These are phyloP conservation scores for Phenganax stokvisi DNA, from an alignment of 92 coral and sea anemone genomes.

Conservation along the genomic window DNA sequence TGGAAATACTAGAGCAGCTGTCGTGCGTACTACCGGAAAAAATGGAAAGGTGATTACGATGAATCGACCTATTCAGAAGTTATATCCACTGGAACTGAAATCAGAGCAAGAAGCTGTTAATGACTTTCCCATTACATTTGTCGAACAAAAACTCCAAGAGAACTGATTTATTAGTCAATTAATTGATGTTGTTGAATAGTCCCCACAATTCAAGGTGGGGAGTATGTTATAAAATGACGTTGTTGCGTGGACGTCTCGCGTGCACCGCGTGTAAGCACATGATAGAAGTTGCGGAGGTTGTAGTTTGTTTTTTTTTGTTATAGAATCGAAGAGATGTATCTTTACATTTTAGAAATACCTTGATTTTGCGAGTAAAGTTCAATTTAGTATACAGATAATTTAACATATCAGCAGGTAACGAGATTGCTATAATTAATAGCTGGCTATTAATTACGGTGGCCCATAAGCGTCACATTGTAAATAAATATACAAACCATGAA, in stretches of 20 bases:
- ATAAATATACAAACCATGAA: too few species aligned
- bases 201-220: slow-evolving; percentile 6
- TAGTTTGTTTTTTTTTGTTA: too few species aligned
- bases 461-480: too few species aligned
- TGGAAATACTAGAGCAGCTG: slow-evolving; percentile 12
- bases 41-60: slow-evolving; percentile 37
- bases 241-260: neutral
- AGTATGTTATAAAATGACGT: neutral
- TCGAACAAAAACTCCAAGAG: neutral
- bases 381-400: too few species aligned
- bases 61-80: slow-evolving; percentile 2
- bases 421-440: too few species aligned
- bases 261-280: too few species aligned
- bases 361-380: too few species aligned
- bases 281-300: too few species aligned
- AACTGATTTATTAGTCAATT: neutral
- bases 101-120: neutral
- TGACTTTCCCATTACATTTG: slow-evolving; percentile 10
- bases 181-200: neutral
- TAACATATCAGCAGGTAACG: too few species aligned
- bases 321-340: too few species aligned
- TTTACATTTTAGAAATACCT: too few species aligned
- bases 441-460: too few species aligned
- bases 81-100: neutral
- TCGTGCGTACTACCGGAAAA: neutral